A percentile compares a stretch with the other conserved stretches of the same genome.
Evolutionary conservation across 2,113 vertebrate species (phyloP).

Genomic region (Hiodon alosoides): DNA sequence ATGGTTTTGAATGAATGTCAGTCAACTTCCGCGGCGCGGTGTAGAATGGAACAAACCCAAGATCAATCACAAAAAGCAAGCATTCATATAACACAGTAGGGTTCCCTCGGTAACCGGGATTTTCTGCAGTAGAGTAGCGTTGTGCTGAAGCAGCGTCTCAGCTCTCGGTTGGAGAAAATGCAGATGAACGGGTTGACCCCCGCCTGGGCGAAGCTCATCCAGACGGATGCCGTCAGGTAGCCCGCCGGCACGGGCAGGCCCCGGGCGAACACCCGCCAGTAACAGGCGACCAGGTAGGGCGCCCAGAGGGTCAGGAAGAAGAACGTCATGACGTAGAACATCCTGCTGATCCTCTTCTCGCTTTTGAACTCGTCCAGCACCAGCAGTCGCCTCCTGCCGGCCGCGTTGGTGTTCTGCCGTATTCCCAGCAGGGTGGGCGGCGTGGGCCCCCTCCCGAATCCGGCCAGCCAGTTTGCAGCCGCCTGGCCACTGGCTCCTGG

Average conservation of each 20-base stretch:
- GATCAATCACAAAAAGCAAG: conserved; percentile 29
- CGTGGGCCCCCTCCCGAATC: conserved; percentile 94
- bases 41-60: background rate
- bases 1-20: conserved; percentile 35
- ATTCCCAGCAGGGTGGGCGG: conserved; percentile 97
- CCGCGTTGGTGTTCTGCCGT: conserved; percentile 92
- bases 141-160: conserved; percentile 98
- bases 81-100: conserved; percentile 99
- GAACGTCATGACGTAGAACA: conserved; percentile 99
- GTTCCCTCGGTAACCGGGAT: conserved; percentile 99
- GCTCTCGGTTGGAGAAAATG: conserved; percentile 99
- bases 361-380: conserved; percentile 99
- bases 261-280: conserved; percentile 97
- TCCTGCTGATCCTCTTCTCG: conserved; percentile 98
- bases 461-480: conserved; percentile 96
- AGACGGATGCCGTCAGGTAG: conserved; percentile 97
- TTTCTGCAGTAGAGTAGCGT: conserved; percentile 99
- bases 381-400: conserved; percentile 88
- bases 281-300: conserved; percentile 96
- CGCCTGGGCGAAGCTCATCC: conserved; percentile 99
- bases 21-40: conserved; percentile 43
- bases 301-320: conserved; percentile 97
- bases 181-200: conserved; percentile 99
- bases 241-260: conserved; percentile 90
- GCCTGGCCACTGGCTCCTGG: conserved; percentile 96